phyloP scores from a whole-genome alignment of 2,888 invertebrate genomes.

The Spisula subtruncata region DNA sequence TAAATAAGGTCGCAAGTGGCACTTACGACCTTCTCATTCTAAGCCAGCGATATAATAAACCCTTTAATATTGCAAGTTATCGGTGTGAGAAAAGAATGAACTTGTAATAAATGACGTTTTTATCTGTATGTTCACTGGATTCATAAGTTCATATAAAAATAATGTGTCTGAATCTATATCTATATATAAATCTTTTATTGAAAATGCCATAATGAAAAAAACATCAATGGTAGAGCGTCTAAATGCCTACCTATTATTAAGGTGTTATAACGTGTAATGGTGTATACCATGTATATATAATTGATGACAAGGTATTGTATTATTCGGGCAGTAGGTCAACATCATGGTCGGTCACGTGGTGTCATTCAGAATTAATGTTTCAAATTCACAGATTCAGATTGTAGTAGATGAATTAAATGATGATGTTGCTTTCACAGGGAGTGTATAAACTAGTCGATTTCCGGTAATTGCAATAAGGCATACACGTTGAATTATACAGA shows the following conservation, averaged over 20 bases:
- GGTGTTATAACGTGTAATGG: background rate
- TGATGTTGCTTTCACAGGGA: no score
- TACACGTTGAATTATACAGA: no score
- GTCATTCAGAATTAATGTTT: no score
- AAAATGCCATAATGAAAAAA: slow-evolving; percentile 4
- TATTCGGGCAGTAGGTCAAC: background rate
- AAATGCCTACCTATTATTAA: background rate
- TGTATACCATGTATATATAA: no score
- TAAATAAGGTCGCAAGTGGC: no score
- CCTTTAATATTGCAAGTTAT: background rate
- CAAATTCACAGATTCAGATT: no score
- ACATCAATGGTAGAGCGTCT: background rate
- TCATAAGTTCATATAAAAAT: background rate
- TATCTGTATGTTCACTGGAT: background rate
- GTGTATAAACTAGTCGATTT: no score
- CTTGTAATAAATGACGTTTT: background rate
- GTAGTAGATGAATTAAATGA: no score
- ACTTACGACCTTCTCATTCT: no score
- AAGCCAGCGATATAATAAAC: no score
- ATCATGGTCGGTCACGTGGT: background rate
- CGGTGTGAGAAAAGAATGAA: background rate
- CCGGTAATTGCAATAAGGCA: no score
- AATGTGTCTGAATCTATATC: no score
- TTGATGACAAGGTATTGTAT: background rate
- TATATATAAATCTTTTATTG: background rate